Base-by-base conservation (phyloP, 2,888 invertebrate species). In the Xestia sexstrigata region DNA sequence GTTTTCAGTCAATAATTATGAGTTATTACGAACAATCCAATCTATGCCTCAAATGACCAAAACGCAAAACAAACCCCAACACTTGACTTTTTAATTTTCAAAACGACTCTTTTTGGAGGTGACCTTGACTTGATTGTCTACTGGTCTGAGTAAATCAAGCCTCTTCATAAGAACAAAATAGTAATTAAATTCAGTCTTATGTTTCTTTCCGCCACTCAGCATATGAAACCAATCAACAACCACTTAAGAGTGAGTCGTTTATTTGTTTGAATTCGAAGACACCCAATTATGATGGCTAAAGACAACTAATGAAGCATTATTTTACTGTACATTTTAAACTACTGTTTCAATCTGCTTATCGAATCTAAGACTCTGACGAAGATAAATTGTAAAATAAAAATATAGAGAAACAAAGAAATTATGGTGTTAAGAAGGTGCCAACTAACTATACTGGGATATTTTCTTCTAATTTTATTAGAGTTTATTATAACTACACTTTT, bases 191-290 rank as follows among this genome's bases (percentile, higher is more conserved):
- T 63, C 66, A 42, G 60, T 68, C 39, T 63, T 52, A 65, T 70
- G 73, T 35, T 55, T 72, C n/a, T 72, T 79, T 87, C 58, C 67
- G 55, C 75, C 75, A 76, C 70, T 73, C 71, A 70, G 68, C 81
- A 73, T 85, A 78, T 85, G 58, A 66, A 63, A 73, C 66, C 75
- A 78, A 85, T 84, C 78, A 78, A 76, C 66, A 39, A 74, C 74
- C 66, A 76, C 70, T 71, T 86, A 65, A 39, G 60, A 80, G n/a
- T 55, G 58, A 52, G 60, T 74, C 60, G 65, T 82, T 71, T 70
- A 68, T 75, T 69, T 30, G 60, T 60, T 71, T 39, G 68, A 74
- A 83, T 71, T 76, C 47, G 52, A 79, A 70, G 67, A 62, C 70
- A 65, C 67, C 62, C 52, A 63, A 79, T 82, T 78, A 70, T 67